phyloP scores from a whole-genome alignment of 2,888 invertebrate genomes.

The Xanthia togata region DNA sequence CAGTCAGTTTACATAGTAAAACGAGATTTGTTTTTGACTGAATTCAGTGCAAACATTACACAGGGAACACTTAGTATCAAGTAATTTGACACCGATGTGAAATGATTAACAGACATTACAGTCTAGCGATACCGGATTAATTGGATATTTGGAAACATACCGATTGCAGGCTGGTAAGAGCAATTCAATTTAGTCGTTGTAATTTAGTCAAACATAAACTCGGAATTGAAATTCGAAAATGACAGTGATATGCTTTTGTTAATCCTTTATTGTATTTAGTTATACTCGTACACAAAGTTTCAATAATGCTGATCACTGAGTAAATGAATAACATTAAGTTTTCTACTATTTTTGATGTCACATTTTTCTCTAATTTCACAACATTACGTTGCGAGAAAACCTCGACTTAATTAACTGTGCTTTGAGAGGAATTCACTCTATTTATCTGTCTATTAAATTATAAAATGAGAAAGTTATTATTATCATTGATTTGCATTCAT shows the following conservation, averaged over 20 bases:
- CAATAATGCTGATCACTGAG: neutral
- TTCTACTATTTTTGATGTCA: neutral
- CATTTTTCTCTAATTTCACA: neutral
- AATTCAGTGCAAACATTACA: constrained; percentile 21
- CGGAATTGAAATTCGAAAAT: constrained; percentile 4
- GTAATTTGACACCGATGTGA: constrained; percentile 51
- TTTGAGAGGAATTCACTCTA: neutral
- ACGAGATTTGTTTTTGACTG: constrained; percentile 11
- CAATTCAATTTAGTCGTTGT: constrained; percentile 26
- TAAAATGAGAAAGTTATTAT: neutral
- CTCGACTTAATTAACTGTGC: neutral
- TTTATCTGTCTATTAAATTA: neutral
- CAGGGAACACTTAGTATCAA: constrained; percentile 12
- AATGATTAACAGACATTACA: constrained; percentile 38
- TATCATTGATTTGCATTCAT: neutral
- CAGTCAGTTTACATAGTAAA: constrained; percentile 17
- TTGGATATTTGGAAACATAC: constrained; percentile 37
- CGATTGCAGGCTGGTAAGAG: constrained; percentile 17
- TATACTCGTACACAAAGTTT: too few species aligned
- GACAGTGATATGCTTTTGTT: neutral
- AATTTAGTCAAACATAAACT: constrained; percentile 24
- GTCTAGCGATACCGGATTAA: constrained; percentile 41
- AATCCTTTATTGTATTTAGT: neutral
- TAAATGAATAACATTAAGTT: neutral
- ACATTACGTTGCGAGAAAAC: neutral